phyloP scores from a whole-genome alignment of 1,140 invertebrate genomes.

The Aphidius gifuensis region DNA sequence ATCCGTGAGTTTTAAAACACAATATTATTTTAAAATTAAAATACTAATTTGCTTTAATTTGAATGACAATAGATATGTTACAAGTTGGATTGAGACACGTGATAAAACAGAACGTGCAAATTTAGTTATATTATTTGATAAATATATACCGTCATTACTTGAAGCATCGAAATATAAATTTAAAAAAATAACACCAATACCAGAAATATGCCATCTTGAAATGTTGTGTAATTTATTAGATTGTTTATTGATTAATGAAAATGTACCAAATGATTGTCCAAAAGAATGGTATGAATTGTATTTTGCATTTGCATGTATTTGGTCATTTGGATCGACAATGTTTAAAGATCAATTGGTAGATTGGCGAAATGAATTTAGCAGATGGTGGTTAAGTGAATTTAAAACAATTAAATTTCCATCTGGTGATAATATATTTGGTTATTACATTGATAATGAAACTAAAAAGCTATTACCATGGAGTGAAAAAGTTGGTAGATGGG shows the following conservation, averaged over 20 bases:
- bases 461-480: slow-evolving; percentile 86
- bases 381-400: slow-evolving; percentile 89
- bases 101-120: slow-evolving; percentile 72
- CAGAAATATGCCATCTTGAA: slow-evolving; percentile 86
- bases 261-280: slow-evolving; percentile 79
- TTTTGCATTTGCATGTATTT: slow-evolving; percentile 87
- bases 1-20: slow-evolving; percentile 68
- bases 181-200: slow-evolving; percentile 88
- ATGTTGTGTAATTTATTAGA: slow-evolving; percentile 89
- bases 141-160: slow-evolving; percentile 85
- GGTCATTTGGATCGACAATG: slow-evolving; percentile 89
- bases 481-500: slow-evolving; percentile 71
- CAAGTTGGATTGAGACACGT: slow-evolving; percentile 89
- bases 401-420: slow-evolving; percentile 86
- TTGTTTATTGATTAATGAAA: slow-evolving; percentile 75
- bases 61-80: slow-evolving; percentile 63
- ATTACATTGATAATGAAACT: slow-evolving; percentile 81
- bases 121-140: slow-evolving; percentile 87
- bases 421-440: slow-evolving; percentile 82
- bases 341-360: slow-evolving; percentile 87
- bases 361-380: slow-evolving; percentile 90
- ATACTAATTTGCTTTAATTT: background rate
- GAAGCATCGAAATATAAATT: slow-evolving; percentile 76
- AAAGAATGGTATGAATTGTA: slow-evolving; percentile 94
- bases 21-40: slow-evolving; percentile 14